Evolutionary conservation across 2,888 invertebrate species (phyloP).

Genomic region (Athalia rosae): DNA sequence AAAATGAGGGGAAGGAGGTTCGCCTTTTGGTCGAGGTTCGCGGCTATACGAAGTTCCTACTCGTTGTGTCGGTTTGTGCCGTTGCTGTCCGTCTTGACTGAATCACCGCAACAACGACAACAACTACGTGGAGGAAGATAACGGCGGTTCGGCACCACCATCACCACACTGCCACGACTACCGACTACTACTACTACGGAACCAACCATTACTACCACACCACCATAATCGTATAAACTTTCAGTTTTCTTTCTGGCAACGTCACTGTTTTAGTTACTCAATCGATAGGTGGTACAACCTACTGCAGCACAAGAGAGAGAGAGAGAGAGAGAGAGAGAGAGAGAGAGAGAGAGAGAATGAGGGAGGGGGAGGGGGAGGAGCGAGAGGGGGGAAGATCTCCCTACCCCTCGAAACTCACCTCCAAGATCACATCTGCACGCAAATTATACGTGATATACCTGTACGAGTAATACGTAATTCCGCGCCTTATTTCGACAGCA

Average conservation of each 20-base stretch:
- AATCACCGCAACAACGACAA: not conserved
- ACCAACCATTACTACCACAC: not conserved
- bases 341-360: too few species aligned
- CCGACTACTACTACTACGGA: not conserved
- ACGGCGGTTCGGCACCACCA: conserved; percentile 34
- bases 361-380: too few species aligned
- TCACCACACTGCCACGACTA: not conserved
- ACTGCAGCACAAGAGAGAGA: not conserved
- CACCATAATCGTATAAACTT: not conserved
- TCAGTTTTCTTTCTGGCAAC: conserved; percentile 40
- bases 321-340: too few species aligned
- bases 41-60: too few species aligned
- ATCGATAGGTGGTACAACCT: conserved; percentile 3
- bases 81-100: too few species aligned
- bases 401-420: not conserved
- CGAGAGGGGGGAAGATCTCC: not conserved
- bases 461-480: conserved; percentile 25
- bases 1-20: too few species aligned
- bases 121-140: conserved; percentile 17
- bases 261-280: conserved; percentile 44
- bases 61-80: too few species aligned
- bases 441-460: conserved; percentile 13
- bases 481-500: conserved; percentile 19
- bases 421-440: not conserved
- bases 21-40: too few species aligned